A percentile compares a stretch with the other conserved stretches of the same genome.
phyloP scores from a whole-genome alignment of 2,113 vertebrate species.

The Paralichthys olivaceus region DNA sequence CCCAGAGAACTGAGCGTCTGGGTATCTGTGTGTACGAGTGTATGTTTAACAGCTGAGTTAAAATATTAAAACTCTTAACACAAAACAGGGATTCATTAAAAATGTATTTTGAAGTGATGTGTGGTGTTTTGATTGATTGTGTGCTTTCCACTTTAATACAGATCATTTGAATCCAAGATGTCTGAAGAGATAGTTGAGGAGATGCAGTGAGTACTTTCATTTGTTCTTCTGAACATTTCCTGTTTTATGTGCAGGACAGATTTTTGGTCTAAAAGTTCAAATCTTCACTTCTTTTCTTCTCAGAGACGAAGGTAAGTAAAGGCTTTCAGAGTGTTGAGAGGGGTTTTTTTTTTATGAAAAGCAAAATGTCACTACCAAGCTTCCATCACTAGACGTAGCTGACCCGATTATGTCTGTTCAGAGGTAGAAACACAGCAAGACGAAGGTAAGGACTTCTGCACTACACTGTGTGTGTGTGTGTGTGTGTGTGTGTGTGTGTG shows the following conservation, averaged over 20 bases:
- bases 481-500: neutral
- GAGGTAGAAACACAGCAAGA: constrained; percentile 40
- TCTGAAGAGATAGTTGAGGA: constrained; percentile 61
- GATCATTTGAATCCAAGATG: constrained; percentile 51
- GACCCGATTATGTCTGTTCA: constrained; percentile 70
- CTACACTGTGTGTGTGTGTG: constrained; percentile 26
- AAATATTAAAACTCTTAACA: neutral
- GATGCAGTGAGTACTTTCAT: constrained; percentile 63
- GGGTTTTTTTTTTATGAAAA: constrained; percentile 14
- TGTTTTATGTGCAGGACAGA: neutral
- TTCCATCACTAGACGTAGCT: constrained; percentile 11
- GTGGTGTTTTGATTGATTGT: constrained; percentile 2
- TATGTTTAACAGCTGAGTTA: neutral
- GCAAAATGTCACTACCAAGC: constrained; percentile 21
- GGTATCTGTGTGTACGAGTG: neutral
- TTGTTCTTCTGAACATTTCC: neutral
- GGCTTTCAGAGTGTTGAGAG: constrained; percentile 10
- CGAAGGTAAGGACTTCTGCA: constrained; percentile 56
- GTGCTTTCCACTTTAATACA: constrained; percentile 21
- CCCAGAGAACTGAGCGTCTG: neutral
- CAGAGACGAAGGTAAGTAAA: constrained; percentile 77
- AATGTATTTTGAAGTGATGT: neutral
- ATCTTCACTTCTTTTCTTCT: constrained; percentile 19
- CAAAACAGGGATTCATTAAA: neutral
- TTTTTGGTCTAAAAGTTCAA: constrained; percentile 1